A percentile compares a stretch with the other conserved stretches of the same genome.
Evolutionary conservation across 2,888 invertebrate genomes (phyloP).

Genomic region (Coremacera marginata): DNA sequence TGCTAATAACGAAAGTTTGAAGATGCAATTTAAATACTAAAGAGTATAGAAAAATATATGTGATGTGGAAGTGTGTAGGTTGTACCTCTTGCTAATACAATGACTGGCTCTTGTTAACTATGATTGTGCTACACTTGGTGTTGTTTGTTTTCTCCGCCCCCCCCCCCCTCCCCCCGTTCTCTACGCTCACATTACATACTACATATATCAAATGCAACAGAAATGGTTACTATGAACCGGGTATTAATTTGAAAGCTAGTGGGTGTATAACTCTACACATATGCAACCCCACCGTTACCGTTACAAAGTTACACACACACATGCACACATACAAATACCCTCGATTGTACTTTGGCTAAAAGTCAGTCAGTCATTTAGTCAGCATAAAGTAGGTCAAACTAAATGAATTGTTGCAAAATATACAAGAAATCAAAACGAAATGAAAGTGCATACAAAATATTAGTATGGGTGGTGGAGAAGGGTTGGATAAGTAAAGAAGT

Average conservation of each 20-base stretch:
- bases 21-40: neutral
- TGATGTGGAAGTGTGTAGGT: neutral
- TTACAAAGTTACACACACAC: too few species aligned
- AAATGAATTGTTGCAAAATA: slow-evolving; percentile 20
- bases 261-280: too few species aligned
- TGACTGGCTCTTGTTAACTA: neutral
- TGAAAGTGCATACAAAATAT: slow-evolving; percentile 7
- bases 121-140: too few species aligned
- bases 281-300: too few species aligned
- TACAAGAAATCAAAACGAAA: slow-evolving; percentile 20
- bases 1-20: neutral
- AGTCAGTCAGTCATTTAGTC: slow-evolving; percentile 20
- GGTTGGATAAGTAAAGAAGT: neutral
- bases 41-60: neutral
- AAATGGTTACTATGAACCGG: too few species aligned
- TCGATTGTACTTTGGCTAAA: slow-evolving; percentile 25
- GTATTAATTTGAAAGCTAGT: too few species aligned
- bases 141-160: too few species aligned
- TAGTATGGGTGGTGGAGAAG: neutral
- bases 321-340: neutral
- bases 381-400: slow-evolving; percentile 31
- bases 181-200: too few species aligned
- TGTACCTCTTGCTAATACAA: neutral
- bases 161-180: too few species aligned
- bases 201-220: too few species aligned